phyloP scores from a whole-genome alignment of 1,140 invertebrate species.

The Aphelinus atriplicis region DNA sequence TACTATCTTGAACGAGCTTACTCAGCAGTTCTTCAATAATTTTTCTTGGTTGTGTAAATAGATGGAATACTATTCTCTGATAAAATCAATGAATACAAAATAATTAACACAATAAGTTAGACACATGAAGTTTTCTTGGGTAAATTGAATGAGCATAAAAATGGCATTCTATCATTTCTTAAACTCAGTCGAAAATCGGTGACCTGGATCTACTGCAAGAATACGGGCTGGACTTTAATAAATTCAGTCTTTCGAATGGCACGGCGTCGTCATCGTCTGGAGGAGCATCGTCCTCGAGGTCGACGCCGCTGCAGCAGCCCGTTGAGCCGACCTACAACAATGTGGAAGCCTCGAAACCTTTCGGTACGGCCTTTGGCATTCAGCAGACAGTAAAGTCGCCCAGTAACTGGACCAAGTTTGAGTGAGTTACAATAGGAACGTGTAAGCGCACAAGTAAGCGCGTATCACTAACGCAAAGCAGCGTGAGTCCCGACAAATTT shows the following conservation, averaged over 20 bases:
- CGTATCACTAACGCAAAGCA: neutral
- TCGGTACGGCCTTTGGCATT: conserved; percentile 51
- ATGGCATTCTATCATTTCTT: too few relatives aligned
- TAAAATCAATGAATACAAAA: too few relatives aligned
- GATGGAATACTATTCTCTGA: too few relatives aligned
- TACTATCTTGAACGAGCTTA: too few relatives aligned
- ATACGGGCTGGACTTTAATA: conserved; percentile 68
- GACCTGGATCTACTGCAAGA: conserved; percentile 69
- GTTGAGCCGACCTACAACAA: conserved; percentile 22
- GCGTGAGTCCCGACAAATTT: neutral
- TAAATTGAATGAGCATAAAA: too few relatives aligned
- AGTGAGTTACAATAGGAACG: conserved; percentile 47
- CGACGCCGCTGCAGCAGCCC: conserved; percentile 12
- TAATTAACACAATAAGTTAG: too few relatives aligned
- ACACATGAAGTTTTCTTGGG: too few relatives aligned
- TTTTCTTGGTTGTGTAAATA: too few relatives aligned
- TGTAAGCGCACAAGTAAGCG: conserved; percentile 28
- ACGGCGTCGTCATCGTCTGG: conserved; percentile 41
- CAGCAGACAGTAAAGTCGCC: conserved; percentile 56
- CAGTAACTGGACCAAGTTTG: conserved; percentile 65
- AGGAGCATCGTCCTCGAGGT: conserved; percentile 14
- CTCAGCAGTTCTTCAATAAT: too few relatives aligned
- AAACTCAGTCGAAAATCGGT: conserved; percentile 49
- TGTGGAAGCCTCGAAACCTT: conserved; percentile 44
- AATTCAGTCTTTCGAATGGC: conserved; percentile 59